Evolutionary conservation across 2,888 invertebrate species (phyloP), one percentile per base, ranked within the genome.

Genomic region (Cyaniris semiargus): DNA sequence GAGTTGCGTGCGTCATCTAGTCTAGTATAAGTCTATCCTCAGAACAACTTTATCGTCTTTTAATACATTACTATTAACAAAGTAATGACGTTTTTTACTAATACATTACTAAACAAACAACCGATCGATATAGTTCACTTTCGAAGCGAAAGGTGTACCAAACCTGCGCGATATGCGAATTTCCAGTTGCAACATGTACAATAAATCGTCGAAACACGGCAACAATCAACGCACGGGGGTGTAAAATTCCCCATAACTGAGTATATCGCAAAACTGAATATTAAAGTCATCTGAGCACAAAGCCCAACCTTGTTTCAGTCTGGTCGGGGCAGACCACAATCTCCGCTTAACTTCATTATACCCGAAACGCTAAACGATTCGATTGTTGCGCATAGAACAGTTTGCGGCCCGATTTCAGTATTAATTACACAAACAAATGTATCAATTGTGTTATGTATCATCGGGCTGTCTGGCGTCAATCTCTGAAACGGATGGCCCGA

Each of bases 291-390:
- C 80, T 78, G 77, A 72, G 79, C 83, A 83, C 83, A 85, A 81
- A 85, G 83, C 79, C 80, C 83, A 83, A 83, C 83, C 83, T 82
- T 83, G 85, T 83, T 85, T 84, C 82, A 82, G 82, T 85, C 85
- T 85, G 88, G 84, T 84, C 82, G 80, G 81, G 81, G 83, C 83
- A 80, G 81, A 82, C 87, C 87, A 87, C 90, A 93, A 93, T 92
- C 92, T 89, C 88, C 84, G 88, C 86, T 90, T 91, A 93, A 92
- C 92, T 93, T 91, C 90, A 90, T 93, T 93, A n/a, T n/a, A 93
- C 86, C 87, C 86, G 90, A 91, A 92, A 92, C 88, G 91, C 91
- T 91, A 90, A 93, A 90, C 90, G 91, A 86, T 90, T 85, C 84
- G 76, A 76, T 76, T 76, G 76, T 76, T 72, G 76, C 60, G 48